Evolutionary conservation across 2,888 invertebrate species (phyloP), one percentile per base, ranked within the genome.

Genomic region (Stomorhina lunata): DNA sequence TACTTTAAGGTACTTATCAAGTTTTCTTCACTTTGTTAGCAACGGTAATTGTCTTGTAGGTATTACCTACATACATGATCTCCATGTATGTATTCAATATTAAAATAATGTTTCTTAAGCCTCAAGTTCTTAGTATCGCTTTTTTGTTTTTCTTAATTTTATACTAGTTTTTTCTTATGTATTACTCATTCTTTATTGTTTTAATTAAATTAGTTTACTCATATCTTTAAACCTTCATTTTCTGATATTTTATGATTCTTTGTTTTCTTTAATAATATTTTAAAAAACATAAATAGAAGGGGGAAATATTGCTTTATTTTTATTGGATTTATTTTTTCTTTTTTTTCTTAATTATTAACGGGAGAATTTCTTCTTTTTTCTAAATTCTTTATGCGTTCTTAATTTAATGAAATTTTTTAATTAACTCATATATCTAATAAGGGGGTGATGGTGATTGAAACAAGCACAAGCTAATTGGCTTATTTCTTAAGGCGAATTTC

Each of bases 321-420:
- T 15, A 29, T 57, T n/a, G n/a, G n/a, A n/a, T 48, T 29, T 20
- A 48, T 32, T 12, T 10, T 15, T 37, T 63, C 32, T 25, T 29
- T 48, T 50, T 72, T 61, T 40, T 20, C 61, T 69, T 61, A 72
- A 61, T 73, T 61, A 73, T 73, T 73, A 55, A 63, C 40, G 53
- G 59, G 12, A 50, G 53, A 65, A 43, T 50, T 59, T 72, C 37
- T 59, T 17, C 15, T 37, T 55, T 50, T n/a, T n/a, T n/a, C n/a
- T 27, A 37, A 57, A 55, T 53, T 25, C 55, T 29, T 32, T 27
- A 50, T 55, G 43, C 50, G 40, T 69, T 69, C 20, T 27, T n/a
- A 27, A 27, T 59, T 45, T 22, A 45, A 50, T 27, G 17, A 29
- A 22, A 12, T 22, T 34, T 48, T 65, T 50, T 29, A 68, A 50